phyloP scores from a whole-genome alignment of 2,797 vertebrate species.

The Dendrocincla fuliginosa region DNA sequence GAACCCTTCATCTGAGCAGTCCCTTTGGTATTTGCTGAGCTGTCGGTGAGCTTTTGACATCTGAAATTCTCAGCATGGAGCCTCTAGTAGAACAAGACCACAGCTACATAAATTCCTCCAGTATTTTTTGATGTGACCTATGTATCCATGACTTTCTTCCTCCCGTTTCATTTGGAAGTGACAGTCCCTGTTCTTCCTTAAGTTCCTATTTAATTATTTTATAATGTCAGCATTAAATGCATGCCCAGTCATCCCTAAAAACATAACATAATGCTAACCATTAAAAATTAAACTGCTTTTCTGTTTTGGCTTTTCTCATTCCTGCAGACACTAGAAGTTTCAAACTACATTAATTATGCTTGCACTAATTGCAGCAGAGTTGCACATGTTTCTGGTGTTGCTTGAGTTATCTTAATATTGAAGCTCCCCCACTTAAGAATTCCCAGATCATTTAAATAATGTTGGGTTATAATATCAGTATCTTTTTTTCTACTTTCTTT shows the following conservation, averaged over 20 bases:
- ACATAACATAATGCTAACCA: background rate
- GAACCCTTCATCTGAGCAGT: background rate
- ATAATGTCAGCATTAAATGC: background rate
- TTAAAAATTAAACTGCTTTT: constrained; percentile 11
- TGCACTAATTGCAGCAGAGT: background rate
- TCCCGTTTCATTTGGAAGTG: background rate
- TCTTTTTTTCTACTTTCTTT: background rate
- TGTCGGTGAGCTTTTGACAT: background rate
- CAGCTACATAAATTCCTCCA: background rate
- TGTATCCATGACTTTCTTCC: background rate
- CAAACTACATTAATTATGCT: background rate
- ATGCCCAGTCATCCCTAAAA: background rate
- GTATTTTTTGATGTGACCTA: background rate
- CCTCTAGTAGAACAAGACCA: background rate
- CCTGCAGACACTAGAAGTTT: background rate
- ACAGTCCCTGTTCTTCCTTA: background rate
- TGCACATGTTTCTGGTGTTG: background rate
- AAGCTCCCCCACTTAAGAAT: background rate
- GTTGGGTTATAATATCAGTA: background rate
- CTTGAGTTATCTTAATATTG: background rate
- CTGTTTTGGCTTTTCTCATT: background rate
- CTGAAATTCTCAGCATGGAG: background rate
- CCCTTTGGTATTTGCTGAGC: background rate
- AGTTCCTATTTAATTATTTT: background rate
- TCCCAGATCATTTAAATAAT: background rate